Conservation (phyloP, 1,140 invertebrate genomes). For the Saccostrea echinata region DNA sequence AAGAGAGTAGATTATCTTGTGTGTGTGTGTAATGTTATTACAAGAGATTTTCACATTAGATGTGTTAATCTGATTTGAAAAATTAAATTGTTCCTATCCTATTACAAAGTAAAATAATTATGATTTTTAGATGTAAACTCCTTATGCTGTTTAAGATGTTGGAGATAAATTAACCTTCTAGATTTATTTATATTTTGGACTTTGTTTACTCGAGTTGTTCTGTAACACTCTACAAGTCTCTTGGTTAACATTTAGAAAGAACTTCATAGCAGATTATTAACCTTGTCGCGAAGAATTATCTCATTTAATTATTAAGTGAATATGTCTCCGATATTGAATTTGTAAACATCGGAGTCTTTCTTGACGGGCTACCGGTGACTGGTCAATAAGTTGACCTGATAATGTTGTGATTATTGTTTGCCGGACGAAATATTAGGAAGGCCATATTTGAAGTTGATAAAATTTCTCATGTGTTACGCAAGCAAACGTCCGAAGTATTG, state of each 20-base stretch:
- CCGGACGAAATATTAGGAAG: constrained; percentile 29
- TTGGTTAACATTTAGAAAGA: neutral
- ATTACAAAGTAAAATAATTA: constrained; percentile 21
- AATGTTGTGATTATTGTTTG: constrained; percentile 34
- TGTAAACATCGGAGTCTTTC: neutral
- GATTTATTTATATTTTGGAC: constrained; percentile 18
- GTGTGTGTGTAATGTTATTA: constrained; percentile 34
- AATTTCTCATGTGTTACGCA: constrained; percentile 34
- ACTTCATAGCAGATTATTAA: neutral
- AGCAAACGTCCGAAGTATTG: neutral
- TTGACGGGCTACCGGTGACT: neutral
- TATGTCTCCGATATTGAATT: neutral
- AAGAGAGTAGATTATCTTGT: constrained; percentile 31
- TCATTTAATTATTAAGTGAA: neutral
- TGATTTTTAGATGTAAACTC: constrained; percentile 11
- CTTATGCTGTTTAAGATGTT: neutral
- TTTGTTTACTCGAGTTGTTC: neutral
- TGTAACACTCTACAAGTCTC: neutral
- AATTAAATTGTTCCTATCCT: constrained; percentile 35
- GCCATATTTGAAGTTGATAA: constrained; percentile 39
- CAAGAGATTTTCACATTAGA: constrained; percentile 34
- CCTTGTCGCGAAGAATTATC: neutral
- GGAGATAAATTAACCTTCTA: neutral
- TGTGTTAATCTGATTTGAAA: constrained; percentile 35
- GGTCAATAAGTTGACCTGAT: constrained; percentile 4